Base-by-base conservation (phyloP, 2,888 invertebrate species). In the Hybos culiciformis region DNA sequence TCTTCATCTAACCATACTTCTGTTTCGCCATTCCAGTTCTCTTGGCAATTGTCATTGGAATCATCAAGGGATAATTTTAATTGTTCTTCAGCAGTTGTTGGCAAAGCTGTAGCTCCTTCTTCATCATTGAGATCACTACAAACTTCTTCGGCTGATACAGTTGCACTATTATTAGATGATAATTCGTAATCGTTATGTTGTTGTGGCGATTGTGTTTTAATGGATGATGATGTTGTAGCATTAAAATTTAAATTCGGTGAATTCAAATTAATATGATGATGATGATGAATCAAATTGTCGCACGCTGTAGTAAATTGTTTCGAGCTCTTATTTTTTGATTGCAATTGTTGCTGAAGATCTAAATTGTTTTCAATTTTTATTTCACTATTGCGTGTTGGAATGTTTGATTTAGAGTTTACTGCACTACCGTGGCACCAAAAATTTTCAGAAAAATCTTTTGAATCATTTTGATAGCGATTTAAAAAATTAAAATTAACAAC, bases 121-220 rank as follows among this genome's bases (percentile, higher is more conserved):
- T 12, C 29, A n/a, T 29, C 29, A 29, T 29, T n/a, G 12, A n/a
- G 29, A 29, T 29, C 29, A n/a, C n/a, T n/a, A n/a, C n/a, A n/a
- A n/a, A 29, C 12, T 29, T 29, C 29, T 12, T 29, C 29, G 3
- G n/a, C n/a, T 29, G 12, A 12, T 12, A 29, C 26, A 26, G 7
- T 4, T 5, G 12, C 3, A 26, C 26, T 7, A 26, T 23, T 23
- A 23, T 26, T 26, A 26, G 26, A 12, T 26, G 8, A 26, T n/a
- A n/a, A 26, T 29, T 29, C n/a, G 12, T 29, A 29, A n/a, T 29
- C n/a, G n/a, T n/a, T n/a, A n/a, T 29, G 23, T 9, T 5, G 36
- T 20, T 5, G 57, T 29, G 29, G 12, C n/a, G 29, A 6, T n/a
- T 29, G 12, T 29, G 26, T 26, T 12, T 26, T 26, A 26, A 12